Percentiles rank a stretch among this genome's conserved stretches.
Conservation (phyloP, 2,797 vertebrate species). For the Linurgus olivaceus region DNA sequence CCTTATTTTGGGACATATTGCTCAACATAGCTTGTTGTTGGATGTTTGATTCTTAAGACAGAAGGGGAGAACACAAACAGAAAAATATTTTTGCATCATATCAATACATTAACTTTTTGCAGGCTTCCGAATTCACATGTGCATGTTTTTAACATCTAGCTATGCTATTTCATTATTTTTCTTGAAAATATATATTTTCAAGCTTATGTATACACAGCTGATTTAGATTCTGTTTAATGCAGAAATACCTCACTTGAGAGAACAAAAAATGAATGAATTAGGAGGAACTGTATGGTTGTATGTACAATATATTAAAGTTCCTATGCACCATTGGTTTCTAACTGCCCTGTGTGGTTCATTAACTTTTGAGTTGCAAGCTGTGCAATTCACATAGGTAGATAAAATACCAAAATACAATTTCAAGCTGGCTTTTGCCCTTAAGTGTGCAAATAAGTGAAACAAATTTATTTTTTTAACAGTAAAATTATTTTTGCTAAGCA, state of each 20-base stretch:
- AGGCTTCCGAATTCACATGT: neutral
- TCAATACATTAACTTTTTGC: neutral
- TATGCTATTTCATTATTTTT: neutral
- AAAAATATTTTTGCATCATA: neutral
- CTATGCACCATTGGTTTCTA: neutral
- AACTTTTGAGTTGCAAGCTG: neutral
- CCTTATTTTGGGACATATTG: neutral
- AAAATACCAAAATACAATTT: conserved; percentile 11
- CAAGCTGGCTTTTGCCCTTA: neutral
- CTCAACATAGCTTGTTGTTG: neutral
- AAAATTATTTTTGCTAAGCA: neutral
- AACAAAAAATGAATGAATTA: neutral
- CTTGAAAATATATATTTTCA: neutral
- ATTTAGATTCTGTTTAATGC: neutral
- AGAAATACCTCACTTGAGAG: neutral
- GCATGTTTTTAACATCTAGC: neutral
- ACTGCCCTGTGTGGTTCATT: neutral
- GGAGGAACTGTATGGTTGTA: neutral
- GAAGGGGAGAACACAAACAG: neutral
- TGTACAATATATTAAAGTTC: neutral
- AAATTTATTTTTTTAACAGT: neutral
- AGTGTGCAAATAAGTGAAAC: neutral
- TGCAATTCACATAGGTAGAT: neutral
- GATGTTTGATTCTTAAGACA: neutral
- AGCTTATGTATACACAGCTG: neutral